Percentiles rank a stretch among this genome's conserved stretches.
Evolutionary conservation across 2,888 invertebrate species (phyloP).

Genomic region (Cremastobaeus sp.): DNA sequence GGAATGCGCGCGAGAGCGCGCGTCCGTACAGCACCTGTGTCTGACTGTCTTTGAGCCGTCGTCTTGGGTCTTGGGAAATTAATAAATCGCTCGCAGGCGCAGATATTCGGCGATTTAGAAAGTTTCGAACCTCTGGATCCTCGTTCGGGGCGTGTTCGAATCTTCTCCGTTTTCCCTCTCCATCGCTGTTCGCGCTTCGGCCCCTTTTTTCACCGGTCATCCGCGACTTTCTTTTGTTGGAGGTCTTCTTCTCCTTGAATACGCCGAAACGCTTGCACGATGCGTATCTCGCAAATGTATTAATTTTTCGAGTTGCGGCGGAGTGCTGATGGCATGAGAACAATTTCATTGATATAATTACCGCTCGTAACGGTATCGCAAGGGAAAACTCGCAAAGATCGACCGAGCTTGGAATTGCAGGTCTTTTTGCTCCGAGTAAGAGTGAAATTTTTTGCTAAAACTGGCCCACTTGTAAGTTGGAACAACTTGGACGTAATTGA

Average conservation of each 20-base stretch:
- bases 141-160: conserved; percentile 49
- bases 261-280: conserved; percentile 5
- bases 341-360: conserved; percentile 24
- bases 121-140: conserved; percentile 59
- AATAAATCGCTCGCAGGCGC: conserved; percentile 57
- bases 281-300: conserved; percentile 18
- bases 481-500: too few species aligned
- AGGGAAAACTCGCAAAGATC: neutral
- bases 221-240: conserved; percentile 33
- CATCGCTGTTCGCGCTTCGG: conserved; percentile 16
- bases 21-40: conserved; percentile 49
- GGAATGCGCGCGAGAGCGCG: conserved; percentile 37
- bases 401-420: neutral
- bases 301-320: conserved; percentile 12
- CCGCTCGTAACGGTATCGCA: conserved; percentile 12
- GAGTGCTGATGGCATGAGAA: conserved; percentile 12
- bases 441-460: conserved; percentile 4
- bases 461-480: too few species aligned
- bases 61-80: conserved; percentile 59
- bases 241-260: conserved; percentile 2
- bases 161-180: conserved; percentile 8
- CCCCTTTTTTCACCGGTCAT: conserved; percentile 32
- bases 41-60: conserved; percentile 46
- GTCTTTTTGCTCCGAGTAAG: neutral
- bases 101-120: conserved; percentile 60